Conservation (phyloP, 2,888 invertebrate species). For the Caenorhabditis sp. region DNA sequence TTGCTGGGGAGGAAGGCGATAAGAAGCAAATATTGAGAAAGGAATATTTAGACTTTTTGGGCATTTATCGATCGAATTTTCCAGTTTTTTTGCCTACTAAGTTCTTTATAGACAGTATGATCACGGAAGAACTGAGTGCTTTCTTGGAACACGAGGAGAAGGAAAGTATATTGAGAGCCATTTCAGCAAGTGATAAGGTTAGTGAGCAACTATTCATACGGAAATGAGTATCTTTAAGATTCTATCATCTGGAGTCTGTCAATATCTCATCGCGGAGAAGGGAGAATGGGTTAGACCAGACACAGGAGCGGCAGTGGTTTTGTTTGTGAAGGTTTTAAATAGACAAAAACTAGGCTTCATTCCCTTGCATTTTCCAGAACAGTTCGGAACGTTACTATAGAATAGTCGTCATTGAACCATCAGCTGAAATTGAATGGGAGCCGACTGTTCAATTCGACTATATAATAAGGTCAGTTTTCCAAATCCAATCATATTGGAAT, state of each 20-base stretch:
- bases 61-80: constrained; percentile 41
- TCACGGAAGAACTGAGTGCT: constrained; percentile 34
- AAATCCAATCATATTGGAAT: background rate
- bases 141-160: constrained; percentile 32
- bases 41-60: constrained; percentile 12
- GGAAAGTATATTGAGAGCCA: constrained; percentile 40
- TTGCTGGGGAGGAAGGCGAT: constrained; percentile 1
- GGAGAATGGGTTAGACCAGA: constrained; percentile 9
- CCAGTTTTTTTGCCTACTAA: background rate
- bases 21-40: constrained; percentile 26
- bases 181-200: constrained; percentile 52
- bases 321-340: constrained; percentile 31
- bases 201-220: too few relatives aligned
- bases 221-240: constrained; percentile 28
- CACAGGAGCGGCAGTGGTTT: constrained; percentile 26
- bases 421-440: constrained; percentile 40
- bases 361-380: constrained; percentile 32
- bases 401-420: constrained; percentile 52
- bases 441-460: constrained; percentile 42
- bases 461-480: constrained; percentile 23
- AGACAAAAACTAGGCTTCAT: background rate
- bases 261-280: constrained; percentile 8
- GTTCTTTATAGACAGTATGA: constrained; percentile 1
- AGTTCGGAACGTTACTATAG: constrained; percentile 43
- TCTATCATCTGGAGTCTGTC: constrained; percentile 40